Percentiles rank a stretch among this genome's conserved stretches.
These are phyloP conservation scores for Tetragonula carbonaria DNA, from an alignment of 2,888 invertebrate species.

Conservation along the genomic window DNA sequence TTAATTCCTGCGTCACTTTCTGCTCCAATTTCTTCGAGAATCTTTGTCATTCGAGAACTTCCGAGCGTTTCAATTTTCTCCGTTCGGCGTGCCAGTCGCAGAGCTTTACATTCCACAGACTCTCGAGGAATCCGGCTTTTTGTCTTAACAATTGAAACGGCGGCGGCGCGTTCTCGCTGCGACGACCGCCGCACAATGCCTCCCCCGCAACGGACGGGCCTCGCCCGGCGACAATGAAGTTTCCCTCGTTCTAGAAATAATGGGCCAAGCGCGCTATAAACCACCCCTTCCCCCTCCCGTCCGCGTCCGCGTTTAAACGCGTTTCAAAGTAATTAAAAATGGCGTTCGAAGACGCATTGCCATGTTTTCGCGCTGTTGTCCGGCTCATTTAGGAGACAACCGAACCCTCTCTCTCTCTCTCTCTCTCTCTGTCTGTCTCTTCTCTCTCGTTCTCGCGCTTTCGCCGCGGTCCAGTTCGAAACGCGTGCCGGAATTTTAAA, in stretches of 20 bases:
- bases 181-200: constrained; percentile 40
- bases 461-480: neutral
- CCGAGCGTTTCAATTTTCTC: constrained; percentile 60
- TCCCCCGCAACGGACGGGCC: constrained; percentile 9
- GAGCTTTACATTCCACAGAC: constrained; percentile 51
- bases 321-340: constrained; percentile 58
- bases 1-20: constrained; percentile 55
- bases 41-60: constrained; percentile 57
- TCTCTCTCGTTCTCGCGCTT: neutral
- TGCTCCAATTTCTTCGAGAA: constrained; percentile 65
- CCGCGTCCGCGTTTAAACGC: constrained; percentile 23
- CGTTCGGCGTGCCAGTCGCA: constrained; percentile 56
- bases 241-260: constrained; percentile 48
- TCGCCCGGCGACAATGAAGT: constrained; percentile 51
- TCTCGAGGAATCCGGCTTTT: constrained; percentile 56
- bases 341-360: constrained; percentile 23
- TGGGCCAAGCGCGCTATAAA: constrained; percentile 38
- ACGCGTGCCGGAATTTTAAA: constrained; percentile 26
- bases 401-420: too few species aligned
- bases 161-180: constrained; percentile 33
- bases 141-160: constrained; percentile 59
- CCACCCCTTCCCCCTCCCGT: neutral
- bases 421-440: too few species aligned
- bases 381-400: neutral
- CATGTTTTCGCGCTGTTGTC: neutral